These are phyloP conservation scores for Thyatira batis DNA, from an alignment of 2,888 invertebrate species.

Conservation along the genomic window DNA sequence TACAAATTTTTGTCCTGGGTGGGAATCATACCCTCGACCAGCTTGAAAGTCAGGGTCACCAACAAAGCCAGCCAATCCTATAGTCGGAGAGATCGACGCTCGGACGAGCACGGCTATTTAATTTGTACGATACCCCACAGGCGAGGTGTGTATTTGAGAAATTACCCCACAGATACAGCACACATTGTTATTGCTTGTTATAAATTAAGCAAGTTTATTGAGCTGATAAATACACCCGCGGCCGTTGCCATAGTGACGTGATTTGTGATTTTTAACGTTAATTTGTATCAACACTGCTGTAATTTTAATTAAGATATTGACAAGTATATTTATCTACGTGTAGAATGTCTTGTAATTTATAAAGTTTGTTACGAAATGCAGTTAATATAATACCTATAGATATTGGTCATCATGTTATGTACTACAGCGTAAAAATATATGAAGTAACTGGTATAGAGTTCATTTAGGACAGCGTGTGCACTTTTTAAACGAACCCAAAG, in stretches of 20 bases:
- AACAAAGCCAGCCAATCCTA: no score
- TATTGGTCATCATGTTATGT: no score
- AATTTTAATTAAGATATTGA: background rate
- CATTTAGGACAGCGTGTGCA: no score
- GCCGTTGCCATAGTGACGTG: conserved; percentile 32
- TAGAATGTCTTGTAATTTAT: background rate
- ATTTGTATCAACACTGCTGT: background rate
- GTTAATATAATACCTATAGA: no score
- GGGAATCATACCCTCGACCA: no score
- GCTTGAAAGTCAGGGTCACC: no score
- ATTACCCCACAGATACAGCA: conserved; percentile 67
- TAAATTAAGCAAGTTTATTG: conserved; percentile 67
- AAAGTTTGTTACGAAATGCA: background rate
- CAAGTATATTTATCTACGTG: background rate
- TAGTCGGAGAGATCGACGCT: conserved; percentile 9
- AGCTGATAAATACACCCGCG: conserved; percentile 60
- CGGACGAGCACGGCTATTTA: conserved; percentile 38
- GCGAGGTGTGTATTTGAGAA: conserved; percentile 76
- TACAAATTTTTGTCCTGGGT: no score
- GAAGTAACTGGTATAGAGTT: no score
- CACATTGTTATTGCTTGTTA: conserved; percentile 71
- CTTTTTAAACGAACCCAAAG: no score
- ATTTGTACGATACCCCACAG: conserved; percentile 45
- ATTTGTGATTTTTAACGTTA: conserved; percentile 27
- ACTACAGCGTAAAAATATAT: no score